phyloP scores from a whole-genome alignment of 2,888 invertebrate species.

The Ethmia dodecea region DNA sequence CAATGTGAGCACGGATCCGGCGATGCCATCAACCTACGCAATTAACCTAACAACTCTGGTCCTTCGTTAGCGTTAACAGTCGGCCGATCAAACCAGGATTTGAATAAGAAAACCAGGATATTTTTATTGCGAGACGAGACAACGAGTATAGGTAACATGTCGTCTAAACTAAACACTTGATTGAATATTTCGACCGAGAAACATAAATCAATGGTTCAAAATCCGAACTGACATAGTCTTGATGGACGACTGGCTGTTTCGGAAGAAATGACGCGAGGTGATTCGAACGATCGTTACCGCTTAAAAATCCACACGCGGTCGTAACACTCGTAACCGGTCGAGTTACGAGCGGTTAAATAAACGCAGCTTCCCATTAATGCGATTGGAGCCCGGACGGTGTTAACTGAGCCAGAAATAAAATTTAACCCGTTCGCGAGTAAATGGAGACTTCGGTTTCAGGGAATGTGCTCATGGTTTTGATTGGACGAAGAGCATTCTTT shows the following conservation, averaged over 20 bases:
- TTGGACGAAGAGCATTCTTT: background rate
- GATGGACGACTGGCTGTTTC: constrained; percentile 33
- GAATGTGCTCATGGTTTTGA: background rate
- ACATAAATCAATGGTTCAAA: constrained; percentile 25
- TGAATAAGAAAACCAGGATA: no score
- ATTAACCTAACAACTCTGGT: constrained; percentile 56
- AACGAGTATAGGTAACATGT: no score
- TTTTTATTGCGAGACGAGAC: no score
- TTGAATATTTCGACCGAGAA: background rate
- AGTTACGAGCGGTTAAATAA: constrained; percentile 72
- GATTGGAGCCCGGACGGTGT: constrained; percentile 48
- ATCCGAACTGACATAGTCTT: constrained; percentile 30
- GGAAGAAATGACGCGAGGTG: constrained; percentile 38
- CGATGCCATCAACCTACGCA: constrained; percentile 33
- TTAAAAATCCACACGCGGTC: constrained; percentile 60
- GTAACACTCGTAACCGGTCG: constrained; percentile 58
- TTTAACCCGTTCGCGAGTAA: constrained; percentile 42
- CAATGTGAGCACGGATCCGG: constrained; percentile 27
- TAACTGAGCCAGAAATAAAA: constrained; percentile 64
- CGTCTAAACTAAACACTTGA: no score
- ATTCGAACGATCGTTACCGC: constrained; percentile 40
- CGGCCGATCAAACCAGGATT: no score
- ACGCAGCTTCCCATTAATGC: constrained; percentile 62
- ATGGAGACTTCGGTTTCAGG: constrained; percentile 14
- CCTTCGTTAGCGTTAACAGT: no score